Evolutionary conservation across 2,113 vertebrate species (phyloP).

Genomic region (Limanda limanda): DNA sequence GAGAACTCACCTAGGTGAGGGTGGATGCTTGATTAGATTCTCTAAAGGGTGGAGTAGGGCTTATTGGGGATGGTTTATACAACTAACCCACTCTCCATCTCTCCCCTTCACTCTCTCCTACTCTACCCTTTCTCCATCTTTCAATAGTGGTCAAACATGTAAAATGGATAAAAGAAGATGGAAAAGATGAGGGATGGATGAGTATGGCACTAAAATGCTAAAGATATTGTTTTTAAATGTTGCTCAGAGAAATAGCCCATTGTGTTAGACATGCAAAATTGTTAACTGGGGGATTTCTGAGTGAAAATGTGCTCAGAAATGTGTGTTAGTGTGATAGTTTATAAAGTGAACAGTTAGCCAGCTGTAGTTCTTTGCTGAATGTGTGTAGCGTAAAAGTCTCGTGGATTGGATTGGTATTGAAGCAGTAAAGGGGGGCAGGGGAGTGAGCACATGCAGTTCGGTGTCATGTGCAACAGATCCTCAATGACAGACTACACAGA

Average conservation of each 20-base stretch:
- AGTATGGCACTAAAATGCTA: conserved; percentile 66
- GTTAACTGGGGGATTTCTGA: conserved; percentile 16
- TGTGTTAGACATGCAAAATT: conserved; percentile 40
- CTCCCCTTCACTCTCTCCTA: conserved; percentile 63
- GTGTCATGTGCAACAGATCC: background rate
- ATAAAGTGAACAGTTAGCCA: conserved; percentile 3
- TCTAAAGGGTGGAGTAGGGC: conserved; percentile 37
- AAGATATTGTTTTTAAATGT: conserved; percentile 52
- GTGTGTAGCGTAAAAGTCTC: conserved; percentile 12
- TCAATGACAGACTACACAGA: background rate
- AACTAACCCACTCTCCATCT: conserved; percentile 66
- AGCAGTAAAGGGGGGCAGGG: background rate
- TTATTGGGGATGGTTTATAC: conserved; percentile 53
- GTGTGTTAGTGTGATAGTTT: conserved; percentile 1
- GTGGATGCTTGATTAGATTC: conserved; percentile 29
- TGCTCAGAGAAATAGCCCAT: conserved; percentile 41
- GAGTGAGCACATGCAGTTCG: background rate
- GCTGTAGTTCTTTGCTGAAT: conserved; percentile 18
- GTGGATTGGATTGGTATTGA: background rate
- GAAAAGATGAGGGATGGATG: conserved; percentile 76
- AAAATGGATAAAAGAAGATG: conserved; percentile 73
- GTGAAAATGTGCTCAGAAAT: conserved; percentile 20
- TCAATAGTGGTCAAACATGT: conserved; percentile 73
- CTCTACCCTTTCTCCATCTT: conserved; percentile 71
- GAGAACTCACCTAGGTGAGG: conserved; percentile 6